These are phyloP conservation scores for Argyresthia albistria DNA, from an alignment of 2,888 invertebrate genomes.

Conservation along the genomic window DNA sequence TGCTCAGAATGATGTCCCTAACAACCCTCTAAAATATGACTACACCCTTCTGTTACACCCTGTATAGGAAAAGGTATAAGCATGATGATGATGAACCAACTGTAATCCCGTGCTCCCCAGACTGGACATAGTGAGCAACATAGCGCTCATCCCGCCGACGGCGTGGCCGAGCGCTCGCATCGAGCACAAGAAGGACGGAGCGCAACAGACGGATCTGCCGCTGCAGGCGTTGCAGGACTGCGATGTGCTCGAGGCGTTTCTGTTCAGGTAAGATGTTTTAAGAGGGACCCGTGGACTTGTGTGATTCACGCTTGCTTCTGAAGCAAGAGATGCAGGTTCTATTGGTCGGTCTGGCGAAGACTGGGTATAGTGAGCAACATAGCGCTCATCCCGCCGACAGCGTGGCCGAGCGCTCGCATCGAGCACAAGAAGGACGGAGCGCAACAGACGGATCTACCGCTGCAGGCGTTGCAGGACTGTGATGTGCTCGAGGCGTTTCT, in stretches of 20 bases:
- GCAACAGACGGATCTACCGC: slow-evolving; percentile 69
- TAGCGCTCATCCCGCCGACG: slow-evolving; percentile 57
- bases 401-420: slow-evolving; percentile 52
- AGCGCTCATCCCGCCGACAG: slow-evolving; percentile 57
- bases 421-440: slow-evolving; percentile 36
- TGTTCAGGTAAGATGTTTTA: slow-evolving; percentile 76
- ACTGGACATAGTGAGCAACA: slow-evolving; percentile 50
- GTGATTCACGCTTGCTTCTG: too few species aligned
- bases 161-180: slow-evolving; percentile 57
- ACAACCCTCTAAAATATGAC: too few species aligned
- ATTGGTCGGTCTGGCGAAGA: slow-evolving; percentile 19
- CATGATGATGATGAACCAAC: neutral
- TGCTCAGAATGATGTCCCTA: too few species aligned
- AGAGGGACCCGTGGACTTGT: too few species aligned
- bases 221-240: slow-evolving; percentile 83
- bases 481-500: slow-evolving; percentile 91
- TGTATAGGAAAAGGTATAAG: too few species aligned
- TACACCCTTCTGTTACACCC: too few species aligned
- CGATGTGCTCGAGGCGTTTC: slow-evolving; percentile 88
- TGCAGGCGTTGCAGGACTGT: slow-evolving; percentile 83
- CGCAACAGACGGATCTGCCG: slow-evolving; percentile 69
- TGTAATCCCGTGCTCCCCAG: slow-evolving; percentile 18
- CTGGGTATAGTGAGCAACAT: slow-evolving; percentile 54
- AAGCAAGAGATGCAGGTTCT: neutral
- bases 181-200: slow-evolving; percentile 33